phyloP scores from a whole-genome alignment of 2,888 invertebrate genomes.

The Tupiocoris notatus region DNA sequence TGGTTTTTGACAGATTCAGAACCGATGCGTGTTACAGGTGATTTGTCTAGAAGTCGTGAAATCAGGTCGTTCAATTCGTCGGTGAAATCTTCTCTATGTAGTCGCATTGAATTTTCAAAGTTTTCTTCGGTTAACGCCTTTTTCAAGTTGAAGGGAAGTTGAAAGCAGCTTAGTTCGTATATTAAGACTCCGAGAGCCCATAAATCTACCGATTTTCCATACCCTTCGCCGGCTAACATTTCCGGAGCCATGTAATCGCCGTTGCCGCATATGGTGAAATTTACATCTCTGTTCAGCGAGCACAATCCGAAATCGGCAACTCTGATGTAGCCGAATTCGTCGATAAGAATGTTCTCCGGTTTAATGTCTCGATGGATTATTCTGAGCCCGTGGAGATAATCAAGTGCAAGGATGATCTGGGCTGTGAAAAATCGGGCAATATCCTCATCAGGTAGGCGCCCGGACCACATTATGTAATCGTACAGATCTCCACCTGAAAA shows the following conservation, averaged over 20 bases:
- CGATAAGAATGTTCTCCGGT: slow-evolving; percentile 87
- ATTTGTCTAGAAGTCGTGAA: slow-evolving; percentile 76
- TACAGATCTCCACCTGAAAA: slow-evolving; percentile 16
- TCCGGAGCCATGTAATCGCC: slow-evolving; percentile 63
- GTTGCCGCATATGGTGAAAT: slow-evolving; percentile 62
- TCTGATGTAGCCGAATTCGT: slow-evolving; percentile 74
- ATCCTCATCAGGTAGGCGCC: slow-evolving; percentile 53
- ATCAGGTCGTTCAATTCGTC: slow-evolving; percentile 79
- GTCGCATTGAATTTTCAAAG: slow-evolving; percentile 54
- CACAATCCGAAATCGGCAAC: slow-evolving; percentile 95
- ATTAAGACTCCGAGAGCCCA: slow-evolving; percentile 90
- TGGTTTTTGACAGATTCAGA: slow-evolving; percentile 78
- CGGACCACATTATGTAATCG: slow-evolving; percentile 26
- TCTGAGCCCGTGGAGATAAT: slow-evolving; percentile 85
- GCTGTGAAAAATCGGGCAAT: slow-evolving; percentile 85
- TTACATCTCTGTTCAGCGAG: slow-evolving; percentile 58
- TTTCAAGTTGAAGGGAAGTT: slow-evolving; percentile 82
- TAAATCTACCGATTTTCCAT: slow-evolving; percentile 92
- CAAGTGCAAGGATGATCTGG: slow-evolving; percentile 87
- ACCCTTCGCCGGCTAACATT: slow-evolving; percentile 83
- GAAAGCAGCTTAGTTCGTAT: slow-evolving; percentile 88
- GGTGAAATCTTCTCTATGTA: slow-evolving; percentile 74
- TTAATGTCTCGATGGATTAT: slow-evolving; percentile 88
- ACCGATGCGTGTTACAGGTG: slow-evolving; percentile 76
- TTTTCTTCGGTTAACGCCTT: slow-evolving; percentile 55